Base-by-base conservation (phyloP, 2,888 invertebrate species). In the Vannuccia rotundouncinata region DNA sequence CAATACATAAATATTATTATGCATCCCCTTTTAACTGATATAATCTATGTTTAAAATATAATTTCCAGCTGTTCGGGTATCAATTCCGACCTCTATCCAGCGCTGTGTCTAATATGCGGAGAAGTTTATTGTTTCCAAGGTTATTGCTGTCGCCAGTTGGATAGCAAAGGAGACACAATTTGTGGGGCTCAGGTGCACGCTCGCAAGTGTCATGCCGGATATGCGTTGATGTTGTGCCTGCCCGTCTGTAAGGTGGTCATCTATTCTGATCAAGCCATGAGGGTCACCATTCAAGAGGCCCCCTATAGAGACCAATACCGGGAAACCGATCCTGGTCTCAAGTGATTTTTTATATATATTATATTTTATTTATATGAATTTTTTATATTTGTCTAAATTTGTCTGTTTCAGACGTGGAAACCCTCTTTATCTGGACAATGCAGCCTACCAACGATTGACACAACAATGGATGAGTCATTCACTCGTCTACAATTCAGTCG, bases 101-200 rank as follows among this genome's bases (percentile, higher is more conserved):
- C 98, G 0, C 93, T 98, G 93, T 99, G 99, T 87, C 91, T 99
- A 82, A 93, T 95, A 22, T 99, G 99, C 87, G 96, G 97, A 0
- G 91, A 92, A 85, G 93, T 98, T 87, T 90, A 99, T 79, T 99
- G 99, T 89, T 97, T 96, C 2, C 97, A 97, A 86, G 95, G 95
- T 85, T 99, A 97, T 86, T 99, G 98, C 87, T 99, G 99, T 86
- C 98, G 98, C 88, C 92, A 92, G 22, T 94, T 95, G 86, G 89
- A 89, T 73, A 86, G 87, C 92, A 84, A 92, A 31, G 82, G 82
- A 59, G 81, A 81, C 29, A 83, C 84, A 88, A 81, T 91, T 84
- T 94, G 98, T 79, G 99, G 99, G 75, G 97, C 98, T 87, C 95
- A 94, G 82, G 93, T 92, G 86, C 99, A 99, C 89, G 92, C 96